Evolutionary conservation across 2,797 vertebrate genomes (phyloP).

Genomic region (Limnodromus scolopaceus): DNA sequence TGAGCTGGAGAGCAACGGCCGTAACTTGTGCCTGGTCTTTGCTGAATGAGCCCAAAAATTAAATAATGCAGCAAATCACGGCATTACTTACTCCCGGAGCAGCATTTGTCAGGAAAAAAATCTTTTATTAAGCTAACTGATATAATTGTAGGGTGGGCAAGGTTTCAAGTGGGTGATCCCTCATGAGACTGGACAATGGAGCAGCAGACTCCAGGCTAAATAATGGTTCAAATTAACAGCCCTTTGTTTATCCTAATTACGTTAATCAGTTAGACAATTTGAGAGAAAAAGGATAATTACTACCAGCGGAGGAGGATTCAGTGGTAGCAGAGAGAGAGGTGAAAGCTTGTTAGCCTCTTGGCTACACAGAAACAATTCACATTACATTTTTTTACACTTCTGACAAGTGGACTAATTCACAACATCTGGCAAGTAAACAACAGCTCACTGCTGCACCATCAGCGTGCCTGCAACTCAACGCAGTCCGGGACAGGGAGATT

Average conservation of each 20-base stretch:
- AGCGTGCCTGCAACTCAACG: not conserved
- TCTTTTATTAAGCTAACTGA: not conserved
- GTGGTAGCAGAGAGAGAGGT: not conserved
- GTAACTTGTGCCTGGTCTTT: not conserved
- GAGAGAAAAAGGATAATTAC: constrained; percentile 37
- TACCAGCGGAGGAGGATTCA: not conserved
- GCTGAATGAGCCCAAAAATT: not conserved
- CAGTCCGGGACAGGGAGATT: not conserved
- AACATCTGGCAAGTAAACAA: constrained; percentile 8
- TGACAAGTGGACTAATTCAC: constrained; percentile 30
- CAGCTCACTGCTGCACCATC: not conserved
- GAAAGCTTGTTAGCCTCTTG: constrained; percentile 38
- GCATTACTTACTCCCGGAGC: not conserved
- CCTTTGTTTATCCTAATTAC: constrained; percentile 46
- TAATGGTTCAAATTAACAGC: constrained; percentile 1
- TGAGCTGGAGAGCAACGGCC: not conserved
- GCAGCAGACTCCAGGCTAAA: constrained; percentile 3
- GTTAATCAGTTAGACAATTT: constrained; percentile 36
- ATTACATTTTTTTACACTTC: not conserved
- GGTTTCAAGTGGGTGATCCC: not conserved
- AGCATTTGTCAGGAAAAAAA: not conserved
- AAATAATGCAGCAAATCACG: not conserved
- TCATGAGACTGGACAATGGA: not conserved
- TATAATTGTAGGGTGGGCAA: not conserved
- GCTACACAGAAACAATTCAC: not conserved